Evolutionary conservation across 2,888 invertebrate species (phyloP).

Genomic region (Nomada fabriciana): DNA sequence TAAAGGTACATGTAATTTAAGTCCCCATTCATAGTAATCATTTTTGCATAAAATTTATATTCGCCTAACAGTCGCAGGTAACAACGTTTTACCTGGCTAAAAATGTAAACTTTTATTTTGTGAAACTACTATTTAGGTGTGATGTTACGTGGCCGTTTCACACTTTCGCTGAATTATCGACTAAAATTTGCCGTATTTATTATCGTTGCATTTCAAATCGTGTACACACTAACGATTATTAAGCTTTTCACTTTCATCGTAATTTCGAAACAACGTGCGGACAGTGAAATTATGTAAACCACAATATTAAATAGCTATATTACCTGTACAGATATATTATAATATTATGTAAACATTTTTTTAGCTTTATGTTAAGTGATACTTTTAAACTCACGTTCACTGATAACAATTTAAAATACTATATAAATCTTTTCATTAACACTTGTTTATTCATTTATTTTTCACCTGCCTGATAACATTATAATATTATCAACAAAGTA

Average conservation of each 20-base stretch:
- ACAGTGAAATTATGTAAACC: not conserved
- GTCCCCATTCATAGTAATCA: not conserved
- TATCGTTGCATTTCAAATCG: conserved; percentile 3
- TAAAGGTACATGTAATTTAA: conserved; percentile 1
- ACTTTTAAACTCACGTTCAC: too few relatives aligned
- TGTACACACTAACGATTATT: not conserved
- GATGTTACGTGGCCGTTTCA: not conserved
- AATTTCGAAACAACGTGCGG: not conserved
- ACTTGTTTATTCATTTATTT: too few relatives aligned
- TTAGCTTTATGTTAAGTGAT: too few relatives aligned
- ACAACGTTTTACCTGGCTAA: not conserved
- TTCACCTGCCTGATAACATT: too few relatives aligned
- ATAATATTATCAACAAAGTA: too few relatives aligned
- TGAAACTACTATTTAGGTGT: not conserved
- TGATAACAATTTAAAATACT: too few relatives aligned
- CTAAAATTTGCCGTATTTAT: not conserved
- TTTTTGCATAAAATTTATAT: not conserved
- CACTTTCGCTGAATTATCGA: conserved; percentile 33
- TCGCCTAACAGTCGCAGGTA: not conserved
- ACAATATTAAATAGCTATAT: too few relatives aligned
- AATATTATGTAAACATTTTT: too few relatives aligned
- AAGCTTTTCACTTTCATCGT: conserved; percentile 20
- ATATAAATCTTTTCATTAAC: too few relatives aligned
- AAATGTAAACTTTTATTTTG: conserved; percentile 1
- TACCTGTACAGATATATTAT: too few relatives aligned